Base-by-base conservation (phyloP, 2,888 invertebrate genomes). In the Sclerodermus sp. region DNA sequence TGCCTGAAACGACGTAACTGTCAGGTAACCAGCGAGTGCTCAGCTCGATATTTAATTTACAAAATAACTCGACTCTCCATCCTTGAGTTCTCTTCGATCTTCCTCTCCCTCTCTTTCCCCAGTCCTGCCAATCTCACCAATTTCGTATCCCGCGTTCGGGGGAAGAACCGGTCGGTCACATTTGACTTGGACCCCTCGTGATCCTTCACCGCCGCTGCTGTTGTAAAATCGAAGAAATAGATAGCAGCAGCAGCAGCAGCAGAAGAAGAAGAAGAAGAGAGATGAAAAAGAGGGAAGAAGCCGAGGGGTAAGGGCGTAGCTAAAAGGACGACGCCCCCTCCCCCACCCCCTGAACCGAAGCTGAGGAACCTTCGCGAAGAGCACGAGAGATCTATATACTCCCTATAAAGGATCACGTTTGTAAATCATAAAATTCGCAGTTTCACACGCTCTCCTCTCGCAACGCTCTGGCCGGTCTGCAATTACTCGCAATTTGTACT, bases 401-500 rank as follows among this genome's bases (percentile, higher is more conserved):
- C 51, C 57, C 52, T 57, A 58, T 60, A 66, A 61, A 63, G 60
- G 58, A 62, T 61, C 57, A 40, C 61, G 66, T 65, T 68, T 64
- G 64, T 64, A 67, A 69, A 68, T 69, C 69, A 66, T 67, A 67
- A 69, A 71, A 70, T 73, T 68, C 66, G 62, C 68, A 65, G 67
- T 68, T 73, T 70, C 69, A 68, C 68, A 69, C 67, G 69, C 65
- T 68, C 68, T 60, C 62, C 58, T 47, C 53, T 39, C 49, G 42
- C 36, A 53, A 43, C 37, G 48, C 50, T 49, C 57, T 8, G 8
- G 23, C 23, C 23, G 47, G 32, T 37, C 64, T 61, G 55, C 68
- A 71, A 73, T 73, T 73, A 73, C 65, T 59, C 64, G 67, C 69
- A 74, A 74, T 72, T 74, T 72, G 65, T 67, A 62, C 65, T 62